phyloP scores from a whole-genome alignment of 2,797 vertebrate genomes.

The Parauchenoglanis punctatus region DNA sequence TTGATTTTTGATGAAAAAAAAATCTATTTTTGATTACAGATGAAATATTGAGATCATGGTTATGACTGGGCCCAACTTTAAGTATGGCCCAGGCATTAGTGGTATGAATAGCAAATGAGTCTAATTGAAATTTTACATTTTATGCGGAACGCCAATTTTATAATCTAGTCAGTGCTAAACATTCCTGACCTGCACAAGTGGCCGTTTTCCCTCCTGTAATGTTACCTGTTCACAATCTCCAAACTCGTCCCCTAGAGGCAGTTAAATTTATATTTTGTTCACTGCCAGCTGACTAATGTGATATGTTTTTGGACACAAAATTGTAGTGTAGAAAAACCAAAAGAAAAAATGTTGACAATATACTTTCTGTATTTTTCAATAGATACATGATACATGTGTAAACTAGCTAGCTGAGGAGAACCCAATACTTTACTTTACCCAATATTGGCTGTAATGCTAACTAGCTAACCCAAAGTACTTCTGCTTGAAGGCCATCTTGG shows the following conservation, averaged over 20 bases:
- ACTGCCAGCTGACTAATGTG: neutral
- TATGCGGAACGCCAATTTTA: neutral
- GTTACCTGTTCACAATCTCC: neutral
- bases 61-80: neutral
- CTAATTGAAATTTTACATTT: neutral
- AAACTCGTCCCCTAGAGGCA: neutral
- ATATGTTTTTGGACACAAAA: neutral
- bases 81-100: neutral
- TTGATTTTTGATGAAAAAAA: neutral
- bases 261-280: neutral
- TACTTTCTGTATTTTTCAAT: neutral
- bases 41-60: neutral
- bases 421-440: neutral
- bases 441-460: neutral
- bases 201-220: neutral
- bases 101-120: neutral
- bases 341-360: neutral
- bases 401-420: neutral
- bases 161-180: neutral
- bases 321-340: neutral
- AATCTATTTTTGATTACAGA: neutral
- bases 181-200: neutral
- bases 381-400: neutral
- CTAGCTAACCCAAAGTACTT: neutral
- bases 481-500: neutral